Base-by-base conservation (phyloP, 2,888 invertebrate genomes). In the Agrotis clavis region DNA sequence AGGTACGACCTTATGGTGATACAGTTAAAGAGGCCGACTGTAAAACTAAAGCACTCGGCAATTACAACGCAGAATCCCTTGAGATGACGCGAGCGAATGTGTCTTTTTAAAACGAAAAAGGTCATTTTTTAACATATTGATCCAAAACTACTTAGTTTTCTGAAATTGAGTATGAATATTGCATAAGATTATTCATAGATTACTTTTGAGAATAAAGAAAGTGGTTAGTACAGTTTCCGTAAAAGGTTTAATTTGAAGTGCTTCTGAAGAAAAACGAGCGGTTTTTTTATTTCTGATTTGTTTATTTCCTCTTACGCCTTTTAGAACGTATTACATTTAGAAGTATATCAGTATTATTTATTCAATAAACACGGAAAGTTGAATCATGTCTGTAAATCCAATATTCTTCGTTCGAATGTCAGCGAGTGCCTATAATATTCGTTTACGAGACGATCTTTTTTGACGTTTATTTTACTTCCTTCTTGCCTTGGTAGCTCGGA, bases 331-430 rank as follows among this genome's bases (percentile, higher is more conserved):
- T 79, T 75, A 67, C 76, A 48, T 30, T 21, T 59, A 63, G 60
- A 71, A 82, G 74, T 69, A 70, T 80, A 71, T 72, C 73, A 63
- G 54, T 60, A 69, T 72, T 81, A 79, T 84, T 84, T 84, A 82
- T 81, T 84, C 73, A 84, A 86, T 84, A 86, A 84, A 86, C 81
- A 79, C 60, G 74, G 69, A 54, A 84, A 73, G 70, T 74, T 81
- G 81, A 73, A 77, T 74, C 74, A 64, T 76, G 74, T 80, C 67
- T 69, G 74, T 68, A 82, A 86, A 86, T 85, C 76, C 81, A 86
- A 86, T 87, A 83, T 81, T 83, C 83, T 60, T 71, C 80, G 77
- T 81, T 79, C 83, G 75, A 74, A 75, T 86, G 85, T 84, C 86
- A 86, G 74, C 84, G 66, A 72, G 67, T 71, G 71, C 71, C 70